phyloP scores from a whole-genome alignment of 2,888 invertebrate genomes.

The Endomychus coccineus region DNA sequence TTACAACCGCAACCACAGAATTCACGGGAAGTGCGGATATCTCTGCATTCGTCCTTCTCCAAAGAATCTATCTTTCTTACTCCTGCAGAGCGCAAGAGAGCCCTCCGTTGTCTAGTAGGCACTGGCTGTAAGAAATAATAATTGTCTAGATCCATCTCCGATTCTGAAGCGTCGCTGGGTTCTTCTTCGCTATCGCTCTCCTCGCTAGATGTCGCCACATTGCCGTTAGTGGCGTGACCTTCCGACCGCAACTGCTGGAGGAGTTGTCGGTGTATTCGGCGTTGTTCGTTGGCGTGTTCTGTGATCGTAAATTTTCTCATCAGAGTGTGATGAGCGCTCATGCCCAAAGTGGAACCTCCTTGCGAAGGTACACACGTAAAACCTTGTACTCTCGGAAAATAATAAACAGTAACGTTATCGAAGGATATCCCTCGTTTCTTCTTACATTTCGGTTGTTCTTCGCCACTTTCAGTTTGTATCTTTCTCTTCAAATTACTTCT shows the following conservation, averaged over 20 bases:
- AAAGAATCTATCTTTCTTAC: conserved; percentile 86
- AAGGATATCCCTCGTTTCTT: conserved; percentile 80
- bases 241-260: conserved; percentile 65
- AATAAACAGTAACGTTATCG: conserved; percentile 88
- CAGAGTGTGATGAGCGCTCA: conserved; percentile 69
- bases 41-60: conserved; percentile 91
- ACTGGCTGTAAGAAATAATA: conserved; percentile 90
- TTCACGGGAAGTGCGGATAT: conserved; percentile 85
- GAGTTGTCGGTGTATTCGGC: conserved; percentile 76
- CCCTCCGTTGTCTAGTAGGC: conserved; percentile 82
- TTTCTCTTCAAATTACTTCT: conserved; percentile 68
- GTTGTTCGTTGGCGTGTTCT: conserved; percentile 85
- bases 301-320: conserved; percentile 72
- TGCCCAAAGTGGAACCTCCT: conserved; percentile 87
- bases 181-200: conserved; percentile 83
- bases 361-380: conserved; percentile 88
- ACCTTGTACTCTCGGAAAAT: conserved; percentile 88
- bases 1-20: conserved; percentile 91
- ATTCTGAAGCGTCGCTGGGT: conserved; percentile 70
- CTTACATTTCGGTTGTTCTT: conserved; percentile 50
- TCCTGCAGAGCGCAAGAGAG: conserved; percentile 83
- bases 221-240: conserved; percentile 41
- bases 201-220: conserved; percentile 64
- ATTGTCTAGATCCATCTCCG: conserved; percentile 80
- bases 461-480: conserved; percentile 44